Base-by-base conservation (phyloP, 2,797 vertebrate genomes). In the Pangasius djambal region DNA sequence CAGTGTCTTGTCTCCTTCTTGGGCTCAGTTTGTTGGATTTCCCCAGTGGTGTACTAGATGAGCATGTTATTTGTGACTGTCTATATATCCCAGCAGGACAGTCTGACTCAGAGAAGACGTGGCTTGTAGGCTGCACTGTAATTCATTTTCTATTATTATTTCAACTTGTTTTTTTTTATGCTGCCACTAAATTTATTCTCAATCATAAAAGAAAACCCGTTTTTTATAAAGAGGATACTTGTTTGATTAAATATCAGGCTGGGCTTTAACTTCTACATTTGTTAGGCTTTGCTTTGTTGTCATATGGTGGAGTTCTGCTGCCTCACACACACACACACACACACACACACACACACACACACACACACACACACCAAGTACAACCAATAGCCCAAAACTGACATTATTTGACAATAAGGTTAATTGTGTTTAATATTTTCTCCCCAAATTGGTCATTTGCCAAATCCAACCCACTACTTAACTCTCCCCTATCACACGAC, bases 291-390 rank as follows among this genome's bases (percentile, higher is more conserved):
- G 18, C 12, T 82, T 28, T 48, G 37, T 83, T 83, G 59, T 61
- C 34, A 63, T 25, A 48, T 59, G n/a, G n/a, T 57, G 31, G 59
- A 63, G 37, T 83, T 83, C 16, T 82, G 78, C 4, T 34, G 52
- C n/a, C n/a, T 81, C 78, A 81, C 31, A 59, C 52, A 37, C 31
- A 22, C 74, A 77, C 44, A 50, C 44, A 77, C 74, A 77, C 25
- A 77, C 25, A 75, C 44, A 75, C 74, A 75, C 74, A 79, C 77
- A 79, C 50, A 81, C n/a, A 70, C 34, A 37, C 67, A 34, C 67
- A 70, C 63, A 67, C 28, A 67, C n/a, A 31, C 13, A 28, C 25
- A 65, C 3, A 65, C 61, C 0, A 8, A 59, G 34, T 57, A 34
- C 18, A 59, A 37, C 15, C 52, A 20, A 5, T 18, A 40, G 18